Evolutionary conservation across 2,888 invertebrate genomes (phyloP), one percentile per base, ranked within the genome.

Genomic region (Autographa pulchrina): DNA sequence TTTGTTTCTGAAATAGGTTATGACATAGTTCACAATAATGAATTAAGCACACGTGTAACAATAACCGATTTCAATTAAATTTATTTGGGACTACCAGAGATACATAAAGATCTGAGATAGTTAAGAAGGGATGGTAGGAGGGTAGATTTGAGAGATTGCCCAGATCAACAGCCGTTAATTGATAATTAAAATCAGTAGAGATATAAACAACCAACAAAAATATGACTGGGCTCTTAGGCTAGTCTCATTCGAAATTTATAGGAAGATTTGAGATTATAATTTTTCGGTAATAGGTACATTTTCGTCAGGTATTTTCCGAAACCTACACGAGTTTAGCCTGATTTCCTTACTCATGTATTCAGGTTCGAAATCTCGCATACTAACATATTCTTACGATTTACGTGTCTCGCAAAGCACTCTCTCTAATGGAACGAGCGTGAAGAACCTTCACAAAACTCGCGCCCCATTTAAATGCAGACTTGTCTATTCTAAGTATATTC

Each of bases 381-480:
- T 48, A 48, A 48, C 48, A 48, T 48, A 48, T 48, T 48, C 48
- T 48, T 48, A 48, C 48, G 48, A 48, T 48, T 48, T 48, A 48
- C 48, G 48, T 48, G 48, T 48, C 48, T 56, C 25, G 9, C 25
- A 25, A 56, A 56, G 25, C 54, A 56, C 54, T 56, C 54, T 56
- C 54, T 56, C 54, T 56, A 56, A 56, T 56, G 54, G 54, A 56
- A 25, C 25, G 54, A 56, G 20, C 20, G 13, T 25, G 58, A 18
- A 65, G 31, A 62, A 41, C 35, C 9, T 18, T 25, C 43, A 56
- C 18, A 60, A 76, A 61, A 70, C 62, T 76, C 68, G 7, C 72
- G 14, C 65, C 73, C 54, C 20, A 48, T 65, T 70, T 35, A 31
- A 9, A 48, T 9, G 32, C 25, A 54, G n/a, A 43, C 64, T 65